phyloP scores from a whole-genome alignment of 2,888 invertebrate genomes.

The Callyntrura sp. region DNA sequence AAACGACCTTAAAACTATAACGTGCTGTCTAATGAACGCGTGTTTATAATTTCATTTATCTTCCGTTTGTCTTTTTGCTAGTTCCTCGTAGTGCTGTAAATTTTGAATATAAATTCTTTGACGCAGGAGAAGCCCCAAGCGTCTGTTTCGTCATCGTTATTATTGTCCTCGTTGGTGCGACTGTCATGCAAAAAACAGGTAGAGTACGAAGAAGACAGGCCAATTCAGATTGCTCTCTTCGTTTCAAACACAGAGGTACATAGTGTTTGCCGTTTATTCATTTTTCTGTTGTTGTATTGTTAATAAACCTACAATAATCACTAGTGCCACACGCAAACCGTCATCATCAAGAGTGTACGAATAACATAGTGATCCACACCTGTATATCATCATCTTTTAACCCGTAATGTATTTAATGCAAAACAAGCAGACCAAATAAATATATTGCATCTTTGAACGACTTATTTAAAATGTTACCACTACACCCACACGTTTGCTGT shows the following conservation, averaged over 20 bases:
- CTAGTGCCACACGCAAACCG: background rate
- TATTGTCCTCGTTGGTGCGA: background rate
- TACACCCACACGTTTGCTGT: background rate
- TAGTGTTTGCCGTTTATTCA: too few species aligned
- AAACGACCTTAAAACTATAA: too few species aligned
- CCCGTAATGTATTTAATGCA: background rate
- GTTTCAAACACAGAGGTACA: too few species aligned
- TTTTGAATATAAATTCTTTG: background rate
- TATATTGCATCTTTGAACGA: too few species aligned
- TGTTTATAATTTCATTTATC: background rate
- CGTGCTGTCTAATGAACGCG: background rate
- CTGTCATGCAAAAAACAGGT: background rate
- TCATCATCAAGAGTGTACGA: background rate
- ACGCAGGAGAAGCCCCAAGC: conserved; percentile 1
- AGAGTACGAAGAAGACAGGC: too few species aligned
- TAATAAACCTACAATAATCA: too few species aligned
- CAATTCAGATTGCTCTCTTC: too few species aligned
- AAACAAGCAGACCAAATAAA: too few species aligned
- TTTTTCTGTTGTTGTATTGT: background rate
- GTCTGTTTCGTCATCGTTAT: conserved; percentile 23
- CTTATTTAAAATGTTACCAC: background rate
- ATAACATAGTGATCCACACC: too few species aligned
- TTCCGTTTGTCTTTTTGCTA: background rate
- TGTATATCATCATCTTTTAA: background rate
- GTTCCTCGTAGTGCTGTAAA: background rate